Evolutionary conservation across 92 coral and sea anemone species (phyloP).

Genomic region (Umimayanthus chanpuru): DNA sequence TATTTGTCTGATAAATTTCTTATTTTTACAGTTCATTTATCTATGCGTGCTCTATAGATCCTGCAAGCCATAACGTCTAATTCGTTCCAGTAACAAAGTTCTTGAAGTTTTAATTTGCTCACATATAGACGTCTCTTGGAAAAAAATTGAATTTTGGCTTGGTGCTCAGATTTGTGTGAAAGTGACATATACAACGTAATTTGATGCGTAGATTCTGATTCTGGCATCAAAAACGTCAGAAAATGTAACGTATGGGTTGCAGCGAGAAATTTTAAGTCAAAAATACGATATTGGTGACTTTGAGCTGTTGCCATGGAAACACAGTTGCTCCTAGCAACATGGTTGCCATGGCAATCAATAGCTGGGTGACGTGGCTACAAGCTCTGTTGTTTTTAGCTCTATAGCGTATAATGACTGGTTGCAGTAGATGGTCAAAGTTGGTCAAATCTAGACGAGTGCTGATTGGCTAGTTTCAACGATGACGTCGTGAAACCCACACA

Average conservation of each 20-base stretch:
- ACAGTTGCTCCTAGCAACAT: slow-evolving; percentile 4
- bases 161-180: neutral
- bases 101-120: no score
- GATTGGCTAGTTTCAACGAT: neutral
- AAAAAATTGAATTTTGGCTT: no score
- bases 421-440: no score
- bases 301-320: neutral
- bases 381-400: neutral
- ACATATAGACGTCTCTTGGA: no score
- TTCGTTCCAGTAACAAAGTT: no score
- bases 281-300: neutral
- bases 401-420: neutral
- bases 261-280: neutral
- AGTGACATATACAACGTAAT: neutral
- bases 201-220: neutral
- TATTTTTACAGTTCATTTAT: no score
- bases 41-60: no score
- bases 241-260: neutral
- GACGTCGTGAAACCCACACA: neutral
- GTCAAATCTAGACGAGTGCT: neutral
- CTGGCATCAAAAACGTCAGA: neutral
- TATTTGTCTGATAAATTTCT: no score
- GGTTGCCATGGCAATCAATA: neutral
- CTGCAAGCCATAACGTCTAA: no score
- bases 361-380: neutral